These are phyloP conservation scores for Heliconius ismenius DNA, from an alignment of 2,888 invertebrate genomes.

Conservation along the genomic window DNA sequence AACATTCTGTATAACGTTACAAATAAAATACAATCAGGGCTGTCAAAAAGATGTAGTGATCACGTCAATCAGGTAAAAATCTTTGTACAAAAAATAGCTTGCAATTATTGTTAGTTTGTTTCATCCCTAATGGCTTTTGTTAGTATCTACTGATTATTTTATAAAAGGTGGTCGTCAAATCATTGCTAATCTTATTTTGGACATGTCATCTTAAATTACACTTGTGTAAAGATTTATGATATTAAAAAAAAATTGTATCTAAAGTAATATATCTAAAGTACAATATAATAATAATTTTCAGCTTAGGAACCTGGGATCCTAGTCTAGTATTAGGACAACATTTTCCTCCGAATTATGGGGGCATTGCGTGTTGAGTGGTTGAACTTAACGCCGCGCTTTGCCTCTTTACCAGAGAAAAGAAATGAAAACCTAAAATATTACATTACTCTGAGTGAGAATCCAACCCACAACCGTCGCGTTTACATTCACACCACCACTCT, in stretches of 20 bases:
- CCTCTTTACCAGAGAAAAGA: background rate
- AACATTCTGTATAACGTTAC: constrained; percentile 59
- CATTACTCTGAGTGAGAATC: too few relatives aligned
- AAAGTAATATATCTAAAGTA: background rate
- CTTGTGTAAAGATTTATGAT: background rate
- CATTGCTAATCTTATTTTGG: constrained; percentile 23
- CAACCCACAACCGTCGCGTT: too few relatives aligned
- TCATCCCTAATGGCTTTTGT: constrained; percentile 76
- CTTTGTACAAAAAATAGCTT: constrained; percentile 67
- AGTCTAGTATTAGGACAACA: background rate
- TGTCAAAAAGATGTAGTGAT: constrained; percentile 79
- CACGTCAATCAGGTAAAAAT: constrained; percentile 71
- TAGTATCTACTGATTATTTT: constrained; percentile 61
- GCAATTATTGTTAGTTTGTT: constrained; percentile 72
- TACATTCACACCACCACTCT: too few relatives aligned
- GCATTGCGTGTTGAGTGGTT: background rate
- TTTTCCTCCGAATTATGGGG: background rate
- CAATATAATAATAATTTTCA: background rate
- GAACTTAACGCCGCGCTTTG: background rate
- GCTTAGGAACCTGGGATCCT: background rate
- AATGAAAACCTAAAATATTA: too few relatives aligned
- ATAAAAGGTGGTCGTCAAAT: constrained; percentile 51
- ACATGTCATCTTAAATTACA: constrained; percentile 12
- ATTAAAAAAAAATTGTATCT: background rate
- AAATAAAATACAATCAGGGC: constrained; percentile 67